Base-by-base conservation (phyloP, 2,113 vertebrate species). In the Austrofundulus limnaeus region DNA sequence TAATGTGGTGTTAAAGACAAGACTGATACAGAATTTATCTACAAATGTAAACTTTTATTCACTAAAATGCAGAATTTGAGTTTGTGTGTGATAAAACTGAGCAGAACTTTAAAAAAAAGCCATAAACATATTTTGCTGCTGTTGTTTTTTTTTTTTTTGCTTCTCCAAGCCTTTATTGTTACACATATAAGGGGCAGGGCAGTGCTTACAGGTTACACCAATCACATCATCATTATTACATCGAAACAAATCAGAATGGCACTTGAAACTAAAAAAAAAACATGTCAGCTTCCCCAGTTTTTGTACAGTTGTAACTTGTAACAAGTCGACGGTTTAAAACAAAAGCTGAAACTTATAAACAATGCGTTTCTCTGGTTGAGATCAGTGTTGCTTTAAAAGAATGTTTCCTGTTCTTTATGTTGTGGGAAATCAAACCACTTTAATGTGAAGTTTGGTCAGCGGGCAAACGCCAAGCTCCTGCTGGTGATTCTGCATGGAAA, bases 131-230 rank as follows among this genome's bases (percentile, higher is more conserved):
- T 28, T 34, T 34, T 34, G n/a, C 19, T 38, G 19, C 2, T 19
- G n/a, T 45, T 21, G n/a, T 2, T 37, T 71, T 78, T 61, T 81
- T 86, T 77, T 60, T 85, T n/a, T 53, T 71, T 78, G 63, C 82
- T 86, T 77, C 62, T 85, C 67, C 68, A 70, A 83, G 77, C 79
- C 70, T 89, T 89, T 90, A 88, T 89, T 88, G 54, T 78, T 81
- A 88, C 77, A 89, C 75, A 84, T 80, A 88, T 78, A 82, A 74
- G 84, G 82, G 82, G 76, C 74, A 72, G 68, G 86, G 81, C 86
- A 87, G 82, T 85, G 84, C 75, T 82, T 81, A 87, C 86, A 85
- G 75, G 83, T 83, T 86, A 87, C 81, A 87, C 57, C 82, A 86
- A 81, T 83, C 79, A 88, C 86, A 81, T 82, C 3, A 34, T 81